Conservation (phyloP, 2,888 invertebrate species). For the Lasioglossum villosulum region DNA sequence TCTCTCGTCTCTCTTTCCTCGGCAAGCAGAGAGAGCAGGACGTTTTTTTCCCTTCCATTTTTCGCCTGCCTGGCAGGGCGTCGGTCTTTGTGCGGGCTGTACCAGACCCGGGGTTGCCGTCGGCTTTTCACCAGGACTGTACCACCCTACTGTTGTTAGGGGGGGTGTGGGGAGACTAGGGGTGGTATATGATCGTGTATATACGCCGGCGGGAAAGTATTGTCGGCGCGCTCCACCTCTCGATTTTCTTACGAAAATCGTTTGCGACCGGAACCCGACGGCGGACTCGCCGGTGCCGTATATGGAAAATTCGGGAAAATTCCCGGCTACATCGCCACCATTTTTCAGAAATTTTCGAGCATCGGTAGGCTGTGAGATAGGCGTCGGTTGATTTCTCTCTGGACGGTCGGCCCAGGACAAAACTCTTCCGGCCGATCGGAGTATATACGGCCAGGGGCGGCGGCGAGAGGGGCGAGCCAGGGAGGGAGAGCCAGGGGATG, state of each 20-base stretch:
- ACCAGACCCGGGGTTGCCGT: conserved; percentile 72
- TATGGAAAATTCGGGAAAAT: conserved; percentile 79
- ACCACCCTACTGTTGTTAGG: conserved; percentile 84
- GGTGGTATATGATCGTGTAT: conserved; percentile 85
- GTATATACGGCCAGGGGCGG: conserved; percentile 84
- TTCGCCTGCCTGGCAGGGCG: conserved; percentile 58
- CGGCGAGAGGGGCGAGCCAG: conserved; percentile 74
- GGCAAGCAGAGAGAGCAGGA: not conserved
- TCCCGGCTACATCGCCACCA: conserved; percentile 74
- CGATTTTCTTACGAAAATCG: conserved; percentile 79
- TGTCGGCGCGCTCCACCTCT: conserved; percentile 84
- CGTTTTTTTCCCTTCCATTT: conserved; percentile 61
- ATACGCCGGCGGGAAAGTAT: conserved; percentile 83
- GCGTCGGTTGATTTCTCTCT: conserved; percentile 79
- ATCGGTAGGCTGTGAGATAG: conserved; percentile 53
- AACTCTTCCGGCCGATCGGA: conserved; percentile 81
- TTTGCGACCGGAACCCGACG: conserved; percentile 53
- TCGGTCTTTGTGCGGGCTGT: conserved; percentile 74
- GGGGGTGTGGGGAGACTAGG: conserved; percentile 82
- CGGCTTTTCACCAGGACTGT: conserved; percentile 82
- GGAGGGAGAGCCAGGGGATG: conserved; percentile 72
- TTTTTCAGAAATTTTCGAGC: conserved; percentile 79
- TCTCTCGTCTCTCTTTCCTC: not conserved
- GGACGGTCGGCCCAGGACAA: conserved; percentile 79
- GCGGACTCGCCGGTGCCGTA: conserved; percentile 55